Percentiles rank a stretch among this genome's conserved stretches.
phyloP scores from a whole-genome alignment of 1,140 invertebrate genomes.

The Eulimnadia texana region DNA sequence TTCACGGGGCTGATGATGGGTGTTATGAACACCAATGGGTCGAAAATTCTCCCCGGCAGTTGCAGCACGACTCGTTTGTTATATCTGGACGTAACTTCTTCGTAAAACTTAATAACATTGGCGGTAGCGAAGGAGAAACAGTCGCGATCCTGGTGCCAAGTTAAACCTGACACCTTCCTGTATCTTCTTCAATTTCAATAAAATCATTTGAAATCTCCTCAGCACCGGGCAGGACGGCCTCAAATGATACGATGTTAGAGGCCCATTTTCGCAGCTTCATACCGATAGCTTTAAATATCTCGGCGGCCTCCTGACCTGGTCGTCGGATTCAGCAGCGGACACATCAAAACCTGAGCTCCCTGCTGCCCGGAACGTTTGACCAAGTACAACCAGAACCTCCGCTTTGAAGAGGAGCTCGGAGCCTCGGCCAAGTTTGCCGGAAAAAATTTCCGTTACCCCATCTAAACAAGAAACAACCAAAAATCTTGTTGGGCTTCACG shows the following conservation, averaged over 20 bases:
- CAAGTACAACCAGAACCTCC: constrained; percentile 97
- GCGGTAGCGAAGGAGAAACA: background rate
- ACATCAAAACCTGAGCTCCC: constrained; percentile 94
- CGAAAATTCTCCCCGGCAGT: background rate
- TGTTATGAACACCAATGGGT: background rate
- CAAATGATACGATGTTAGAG: background rate
- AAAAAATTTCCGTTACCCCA: constrained; percentile 75
- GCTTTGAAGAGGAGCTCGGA: constrained; percentile 96
- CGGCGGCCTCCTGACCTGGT: constrained; percentile 35
- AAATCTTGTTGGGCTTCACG: too few species aligned
- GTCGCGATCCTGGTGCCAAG: background rate
- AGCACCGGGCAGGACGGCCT: background rate
- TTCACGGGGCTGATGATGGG: background rate
- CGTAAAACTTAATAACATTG: background rate
- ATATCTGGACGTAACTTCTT: background rate
- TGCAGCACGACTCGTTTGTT: background rate
- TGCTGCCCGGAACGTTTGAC: constrained; percentile 95
- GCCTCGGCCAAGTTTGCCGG: constrained; percentile 83
- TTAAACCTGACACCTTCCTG: background rate
- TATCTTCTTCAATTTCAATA: background rate
- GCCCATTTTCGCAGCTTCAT: background rate
- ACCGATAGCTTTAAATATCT: background rate
- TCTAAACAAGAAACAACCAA: too few species aligned
- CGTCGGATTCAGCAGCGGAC: constrained; percentile 15
- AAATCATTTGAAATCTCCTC: background rate